Percentiles rank a stretch among this genome's conserved stretches.
phyloP scores from a whole-genome alignment of 2,888 invertebrate genomes.

The Troides helena region DNA sequence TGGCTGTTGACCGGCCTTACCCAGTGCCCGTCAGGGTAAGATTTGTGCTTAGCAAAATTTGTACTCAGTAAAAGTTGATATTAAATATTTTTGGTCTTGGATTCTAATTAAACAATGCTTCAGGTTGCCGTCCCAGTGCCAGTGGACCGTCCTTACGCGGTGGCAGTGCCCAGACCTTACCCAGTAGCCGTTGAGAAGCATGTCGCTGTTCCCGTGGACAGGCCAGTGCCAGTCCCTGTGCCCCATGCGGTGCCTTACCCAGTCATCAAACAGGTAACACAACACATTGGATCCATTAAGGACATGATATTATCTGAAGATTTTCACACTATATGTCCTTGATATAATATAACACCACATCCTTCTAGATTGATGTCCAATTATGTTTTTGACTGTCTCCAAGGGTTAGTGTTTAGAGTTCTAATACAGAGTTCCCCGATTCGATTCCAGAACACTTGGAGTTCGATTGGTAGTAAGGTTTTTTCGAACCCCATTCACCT shows the following conservation, averaged over 20 bases:
- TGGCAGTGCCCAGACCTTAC: constrained; percentile 74
- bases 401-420: no score
- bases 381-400: no score
- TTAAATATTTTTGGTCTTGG: not conserved
- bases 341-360: no score
- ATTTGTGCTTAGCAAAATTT: constrained; percentile 2
- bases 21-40: constrained; percentile 69
- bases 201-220: constrained; percentile 75
- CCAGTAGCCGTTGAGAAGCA: constrained; percentile 73
- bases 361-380: no score
- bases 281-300: no score
- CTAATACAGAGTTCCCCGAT: no score
- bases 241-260: constrained; percentile 71
- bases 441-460: no score
- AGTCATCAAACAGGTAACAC: constrained; percentile 64
- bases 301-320: no score
- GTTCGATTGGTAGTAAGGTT: no score
- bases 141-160: constrained; percentile 75
- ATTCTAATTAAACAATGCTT: constrained; percentile 21
- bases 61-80: not conserved
- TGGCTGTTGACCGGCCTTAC: constrained; percentile 71
- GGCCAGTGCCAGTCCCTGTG: constrained; percentile 71
- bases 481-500: no score
- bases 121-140: constrained; percentile 74
- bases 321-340: no score